phyloP scores from a whole-genome alignment of 2,113 vertebrate genomes.

The Nothobranchius furzeri region DNA sequence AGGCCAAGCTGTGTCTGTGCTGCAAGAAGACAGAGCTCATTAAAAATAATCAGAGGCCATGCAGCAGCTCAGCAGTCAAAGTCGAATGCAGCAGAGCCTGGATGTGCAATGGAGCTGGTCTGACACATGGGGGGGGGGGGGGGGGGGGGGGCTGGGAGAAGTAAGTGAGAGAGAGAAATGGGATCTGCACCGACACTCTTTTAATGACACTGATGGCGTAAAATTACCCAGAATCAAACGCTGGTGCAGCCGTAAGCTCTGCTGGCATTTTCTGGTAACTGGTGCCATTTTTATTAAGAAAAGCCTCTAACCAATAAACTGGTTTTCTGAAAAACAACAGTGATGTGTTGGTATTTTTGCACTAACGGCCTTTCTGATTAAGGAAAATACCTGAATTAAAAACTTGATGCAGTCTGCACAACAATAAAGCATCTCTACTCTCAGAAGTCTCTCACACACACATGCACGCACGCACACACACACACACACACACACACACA shows the following conservation, averaged over 20 bases:
- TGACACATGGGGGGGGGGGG: constrained; percentile 13
- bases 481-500: constrained; percentile 14
- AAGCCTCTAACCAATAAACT: constrained; percentile 1
- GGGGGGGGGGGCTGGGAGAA: too few species aligned
- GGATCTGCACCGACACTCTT: constrained; percentile 2
- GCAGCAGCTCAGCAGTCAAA: constrained; percentile 56
- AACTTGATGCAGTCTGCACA: not conserved
- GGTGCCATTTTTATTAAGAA: too few species aligned
- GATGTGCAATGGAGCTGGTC: constrained; percentile 11
- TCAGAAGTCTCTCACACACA: constrained; percentile 5
- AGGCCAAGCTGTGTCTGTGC: constrained; percentile 46
- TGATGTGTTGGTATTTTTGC: not conserved
- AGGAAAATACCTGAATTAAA: constrained; percentile 1
- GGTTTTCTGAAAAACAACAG: too few species aligned
- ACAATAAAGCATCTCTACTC: not conserved
- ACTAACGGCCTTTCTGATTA: not conserved
- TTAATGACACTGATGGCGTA: not conserved
- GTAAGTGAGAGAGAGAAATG: not conserved
- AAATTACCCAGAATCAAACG: not conserved
- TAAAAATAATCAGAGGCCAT: constrained; percentile 59
- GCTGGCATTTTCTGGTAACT: constrained; percentile 4
- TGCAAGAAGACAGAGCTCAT: constrained; percentile 57
- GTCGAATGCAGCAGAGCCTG: constrained; percentile 51
- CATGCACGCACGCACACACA: constrained; percentile 13
- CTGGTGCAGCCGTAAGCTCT: constrained; percentile 7